Percentiles rank a stretch among this genome's conserved stretches.
Evolutionary conservation across 2,888 invertebrate genomes (phyloP).

Genomic region (Patella caerulea): DNA sequence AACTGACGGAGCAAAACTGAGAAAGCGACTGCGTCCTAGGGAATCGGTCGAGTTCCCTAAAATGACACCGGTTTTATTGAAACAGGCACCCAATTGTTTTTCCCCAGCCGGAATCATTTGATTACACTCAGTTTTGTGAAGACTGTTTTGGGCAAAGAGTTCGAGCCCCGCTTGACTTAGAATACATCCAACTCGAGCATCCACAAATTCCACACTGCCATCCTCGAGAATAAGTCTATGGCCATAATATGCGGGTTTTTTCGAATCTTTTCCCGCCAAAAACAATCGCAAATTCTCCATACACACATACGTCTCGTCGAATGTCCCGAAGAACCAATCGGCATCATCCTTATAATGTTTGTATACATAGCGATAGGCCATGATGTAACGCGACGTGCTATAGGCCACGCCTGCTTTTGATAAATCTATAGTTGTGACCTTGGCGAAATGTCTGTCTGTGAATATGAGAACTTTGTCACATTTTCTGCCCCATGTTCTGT

Average conservation of each 20-base stretch:
- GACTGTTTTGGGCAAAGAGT: background rate
- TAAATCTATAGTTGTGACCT: background rate
- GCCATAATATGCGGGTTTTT: background rate
- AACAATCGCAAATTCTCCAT: background rate
- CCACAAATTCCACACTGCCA: background rate
- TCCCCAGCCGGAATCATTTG: background rate
- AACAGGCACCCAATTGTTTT: background rate
- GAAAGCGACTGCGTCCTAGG: background rate
- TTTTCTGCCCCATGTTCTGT: background rate
- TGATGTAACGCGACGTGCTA: background rate
- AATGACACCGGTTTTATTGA: background rate
- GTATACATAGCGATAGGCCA: background rate
- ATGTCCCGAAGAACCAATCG: conserved; percentile 1
- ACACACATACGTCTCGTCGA: background rate
- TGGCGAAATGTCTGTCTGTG: background rate
- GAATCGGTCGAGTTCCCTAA: background rate
- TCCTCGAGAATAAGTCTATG: background rate
- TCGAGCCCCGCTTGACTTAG: background rate
- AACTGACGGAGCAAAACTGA: background rate
- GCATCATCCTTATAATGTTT: background rate
- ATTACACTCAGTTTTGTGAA: background rate
- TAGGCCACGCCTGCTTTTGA: background rate
- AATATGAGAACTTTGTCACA: conserved; percentile 1
- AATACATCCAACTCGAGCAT: background rate
- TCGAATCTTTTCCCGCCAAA: background rate